Conservation (phyloP, 2,797 vertebrate genomes). For the Acanthis flammea region DNA sequence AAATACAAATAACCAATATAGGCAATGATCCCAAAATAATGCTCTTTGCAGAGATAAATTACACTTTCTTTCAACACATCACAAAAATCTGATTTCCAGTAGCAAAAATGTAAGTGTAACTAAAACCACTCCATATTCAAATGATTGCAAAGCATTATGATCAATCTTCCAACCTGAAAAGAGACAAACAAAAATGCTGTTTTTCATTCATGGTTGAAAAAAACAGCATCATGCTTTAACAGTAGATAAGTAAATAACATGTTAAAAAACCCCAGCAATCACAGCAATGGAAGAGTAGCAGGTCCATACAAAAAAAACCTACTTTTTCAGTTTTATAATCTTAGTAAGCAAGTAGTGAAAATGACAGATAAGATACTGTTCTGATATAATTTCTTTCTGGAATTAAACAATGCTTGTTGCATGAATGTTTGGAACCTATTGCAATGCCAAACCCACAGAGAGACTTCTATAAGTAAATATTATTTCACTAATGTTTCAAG, state of each 20-base stretch:
- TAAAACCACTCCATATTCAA: not conserved
- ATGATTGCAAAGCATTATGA: not conserved
- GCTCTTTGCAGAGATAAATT: not conserved
- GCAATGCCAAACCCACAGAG: not conserved
- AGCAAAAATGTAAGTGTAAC: not conserved
- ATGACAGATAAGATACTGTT: not conserved
- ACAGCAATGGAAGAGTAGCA: not conserved
- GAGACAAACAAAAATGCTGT: not conserved
- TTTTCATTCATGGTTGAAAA: not conserved
- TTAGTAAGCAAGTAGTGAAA: not conserved
- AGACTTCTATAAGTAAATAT: not conserved
- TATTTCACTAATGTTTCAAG: not conserved
- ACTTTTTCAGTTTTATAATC: not conserved
- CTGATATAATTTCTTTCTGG: not conserved
- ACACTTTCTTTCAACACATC: not conserved
- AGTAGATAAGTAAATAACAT: not conserved
- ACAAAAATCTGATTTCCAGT: not conserved
- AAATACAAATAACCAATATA: slow-evolving; percentile 14
- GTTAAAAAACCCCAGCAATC: not conserved
- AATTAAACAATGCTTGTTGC: not conserved
- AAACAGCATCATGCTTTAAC: not conserved
- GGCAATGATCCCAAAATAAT: not conserved
- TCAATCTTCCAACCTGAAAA: not conserved
- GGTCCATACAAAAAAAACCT: not conserved
- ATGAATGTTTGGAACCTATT: not conserved